Evolutionary conservation across 2,888 invertebrate species (phyloP).

Genomic region (Diaphora mendica): DNA sequence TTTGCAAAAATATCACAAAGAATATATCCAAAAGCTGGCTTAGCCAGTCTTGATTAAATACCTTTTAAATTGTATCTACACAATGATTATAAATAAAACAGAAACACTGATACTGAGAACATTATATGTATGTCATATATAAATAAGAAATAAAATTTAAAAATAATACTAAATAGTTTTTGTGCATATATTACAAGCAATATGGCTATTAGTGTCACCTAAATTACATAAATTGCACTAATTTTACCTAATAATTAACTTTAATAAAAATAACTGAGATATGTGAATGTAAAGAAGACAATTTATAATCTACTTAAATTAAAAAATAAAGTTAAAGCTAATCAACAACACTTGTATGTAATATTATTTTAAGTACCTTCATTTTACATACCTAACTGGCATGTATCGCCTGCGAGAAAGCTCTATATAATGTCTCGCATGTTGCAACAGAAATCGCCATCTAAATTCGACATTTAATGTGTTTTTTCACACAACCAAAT

Average conservation of each 20-base stretch:
- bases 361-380: constrained; percentile 30
- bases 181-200: constrained; percentile 1
- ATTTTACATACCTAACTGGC: constrained; percentile 24
- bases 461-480: not conserved
- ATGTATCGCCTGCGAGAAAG: not conserved
- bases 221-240: constrained; percentile 8
- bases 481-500: constrained; percentile 40
- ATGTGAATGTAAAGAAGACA: constrained; percentile 2
- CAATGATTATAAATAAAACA: constrained; percentile 7
- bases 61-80: constrained; percentile 10
- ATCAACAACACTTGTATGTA: constrained; percentile 46
- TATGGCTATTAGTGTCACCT: constrained; percentile 4
- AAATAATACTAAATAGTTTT: constrained; percentile 8
- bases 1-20: constrained; percentile 20
- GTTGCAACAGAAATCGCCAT: not conserved
- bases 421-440: not conserved
- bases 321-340: constrained; percentile 41
- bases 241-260: constrained; percentile 8
- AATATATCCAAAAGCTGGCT: constrained; percentile 10
- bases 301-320: not conserved
- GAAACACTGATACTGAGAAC: constrained; percentile 4
- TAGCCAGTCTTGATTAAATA: constrained; percentile 15
- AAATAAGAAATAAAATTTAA: not conserved
- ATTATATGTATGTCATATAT: constrained; percentile 2
- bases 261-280: constrained; percentile 10